Base-by-base conservation (phyloP, 2,113 vertebrate species). In the Urocolius indicus region DNA sequence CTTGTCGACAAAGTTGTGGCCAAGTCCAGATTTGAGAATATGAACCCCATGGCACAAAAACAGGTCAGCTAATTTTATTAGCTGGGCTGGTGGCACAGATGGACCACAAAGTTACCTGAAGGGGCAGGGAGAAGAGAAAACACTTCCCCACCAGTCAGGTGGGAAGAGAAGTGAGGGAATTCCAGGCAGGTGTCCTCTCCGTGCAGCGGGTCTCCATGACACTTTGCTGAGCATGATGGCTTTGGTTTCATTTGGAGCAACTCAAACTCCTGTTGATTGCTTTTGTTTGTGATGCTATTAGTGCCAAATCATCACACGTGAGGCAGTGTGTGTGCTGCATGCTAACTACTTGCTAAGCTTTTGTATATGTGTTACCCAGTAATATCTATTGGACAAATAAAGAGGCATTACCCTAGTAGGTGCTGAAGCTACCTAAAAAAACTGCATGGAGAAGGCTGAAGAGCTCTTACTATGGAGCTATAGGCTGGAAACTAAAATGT, bases 241-340 rank as follows among this genome's bases (percentile, higher is more conserved):
- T 1, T 46, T 27, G 38, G 8, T 78, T 62, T 55, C 16, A 2
- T 6, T 58, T 57, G 48, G 46, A 77, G 36, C 43, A 68, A 54
- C 81, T 68, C 43, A 5, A 11, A 14, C 6, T 48, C 54, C 23
- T 1, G 0, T 2, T 16, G 38, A 14, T 7, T 92, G 46, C 13
- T n/a, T 54, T 30, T 58, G n/a, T 22, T 63, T 45, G 20, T 13
- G 20, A 49, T 20, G 20, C 19, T 54, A 19, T 46, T 45, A 6
- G 46, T 0, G 1, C 16, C 23, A 63, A 9, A 18, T 3, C 0
- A 0, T 46, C 48, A 12, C 16, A 2, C 18, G 8, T 2, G 1
- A 18, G n/a, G n/a, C 0, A 0, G 18, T 43, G 7, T 13, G 10
- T 11, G 43, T 24, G 21, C 68, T 87, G 62, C 43, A 4, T 23